Percentiles rank a stretch among this genome's conserved stretches.
Conservation (phyloP, 2,113 vertebrate species). For the Solea solea region DNA sequence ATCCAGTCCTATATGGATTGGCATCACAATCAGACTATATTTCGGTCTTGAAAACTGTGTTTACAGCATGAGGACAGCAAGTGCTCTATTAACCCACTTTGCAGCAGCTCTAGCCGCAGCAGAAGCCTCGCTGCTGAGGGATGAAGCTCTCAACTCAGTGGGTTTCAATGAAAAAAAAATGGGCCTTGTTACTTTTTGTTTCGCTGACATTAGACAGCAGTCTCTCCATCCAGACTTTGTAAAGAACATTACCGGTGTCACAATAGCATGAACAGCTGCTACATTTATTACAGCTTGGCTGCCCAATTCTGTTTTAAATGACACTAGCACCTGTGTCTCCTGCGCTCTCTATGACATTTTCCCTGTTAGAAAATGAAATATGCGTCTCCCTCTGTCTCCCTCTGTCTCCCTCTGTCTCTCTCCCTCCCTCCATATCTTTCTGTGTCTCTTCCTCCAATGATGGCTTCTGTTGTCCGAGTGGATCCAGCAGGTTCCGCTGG, state of each 20-base stretch:
- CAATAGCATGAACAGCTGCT: slow-evolving; percentile 38
- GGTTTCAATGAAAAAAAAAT: slow-evolving; percentile 28
- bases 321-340: slow-evolving; percentile 45
- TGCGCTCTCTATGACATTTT: slow-evolving; percentile 37
- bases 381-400: slow-evolving; percentile 12
- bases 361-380: slow-evolving; percentile 61
- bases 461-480: slow-evolving; percentile 60
- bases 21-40: slow-evolving; percentile 30
- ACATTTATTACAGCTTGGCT: slow-evolving; percentile 48
- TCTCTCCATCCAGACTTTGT: slow-evolving; percentile 23
- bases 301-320: slow-evolving; percentile 43
- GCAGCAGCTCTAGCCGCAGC: slow-evolving; percentile 23
- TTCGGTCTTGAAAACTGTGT: slow-evolving; percentile 51
- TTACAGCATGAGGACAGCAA: slow-evolving; percentile 43
- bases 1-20: slow-evolving; percentile 62
- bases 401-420: slow-evolving; percentile 20
- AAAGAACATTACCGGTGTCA: slow-evolving; percentile 26
- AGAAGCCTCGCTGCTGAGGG: slow-evolving; percentile 22
- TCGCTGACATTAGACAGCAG: background rate
- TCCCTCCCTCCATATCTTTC: slow-evolving; percentile 14
- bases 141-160: background rate
- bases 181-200: slow-evolving; percentile 20
- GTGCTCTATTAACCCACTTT: slow-evolving; percentile 59
- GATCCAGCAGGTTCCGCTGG: slow-evolving; percentile 67
- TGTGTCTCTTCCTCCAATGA: slow-evolving; percentile 32